phyloP scores from a whole-genome alignment of 1,140 invertebrate genomes.

The Stratiolaelaps scimitus region DNA sequence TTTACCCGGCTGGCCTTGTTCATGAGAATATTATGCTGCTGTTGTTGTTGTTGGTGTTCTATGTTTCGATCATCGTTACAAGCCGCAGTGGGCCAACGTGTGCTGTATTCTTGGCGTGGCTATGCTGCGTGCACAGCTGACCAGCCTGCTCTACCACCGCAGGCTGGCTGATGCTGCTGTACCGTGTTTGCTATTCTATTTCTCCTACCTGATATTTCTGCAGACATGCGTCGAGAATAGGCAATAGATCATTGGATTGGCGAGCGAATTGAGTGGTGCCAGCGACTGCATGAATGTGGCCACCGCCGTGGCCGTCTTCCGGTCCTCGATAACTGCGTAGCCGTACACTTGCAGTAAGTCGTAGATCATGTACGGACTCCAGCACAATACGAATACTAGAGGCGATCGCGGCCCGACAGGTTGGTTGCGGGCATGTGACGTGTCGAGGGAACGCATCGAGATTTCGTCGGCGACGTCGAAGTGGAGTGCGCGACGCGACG shows the following conservation, averaged over 20 bases:
- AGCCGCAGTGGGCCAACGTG: no score
- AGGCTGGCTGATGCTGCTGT: no score
- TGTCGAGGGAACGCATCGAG: conserved; percentile 33
- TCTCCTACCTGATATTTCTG: conserved; percentile 58
- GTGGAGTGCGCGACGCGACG: background rate
- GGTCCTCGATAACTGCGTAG: conserved; percentile 53
- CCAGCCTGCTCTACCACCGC: no score
- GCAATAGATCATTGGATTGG: conserved; percentile 88
- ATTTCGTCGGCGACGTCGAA: conserved; percentile 22
- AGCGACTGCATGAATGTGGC: conserved; percentile 83
- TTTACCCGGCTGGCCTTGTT: no score
- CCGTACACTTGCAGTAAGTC: conserved; percentile 80
- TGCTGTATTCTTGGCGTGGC: no score
- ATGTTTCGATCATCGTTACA: no score
- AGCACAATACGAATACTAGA: conserved; percentile 83
- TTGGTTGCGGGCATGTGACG: no score
- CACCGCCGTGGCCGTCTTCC: conserved; percentile 64
- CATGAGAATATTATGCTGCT: no score
- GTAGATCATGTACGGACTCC: conserved; percentile 89
- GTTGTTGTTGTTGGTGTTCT: no score
- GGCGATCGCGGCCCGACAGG: no score
- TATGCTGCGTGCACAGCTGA: no score
- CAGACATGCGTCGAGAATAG: conserved; percentile 81
- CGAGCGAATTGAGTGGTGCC: conserved; percentile 79
- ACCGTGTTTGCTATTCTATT: background rate